Percentiles rank a stretch among this genome's conserved stretches.
These are phyloP conservation scores for Triops longicaudatus DNA, from an alignment of 1,140 invertebrate genomes.

Conservation along the genomic window DNA sequence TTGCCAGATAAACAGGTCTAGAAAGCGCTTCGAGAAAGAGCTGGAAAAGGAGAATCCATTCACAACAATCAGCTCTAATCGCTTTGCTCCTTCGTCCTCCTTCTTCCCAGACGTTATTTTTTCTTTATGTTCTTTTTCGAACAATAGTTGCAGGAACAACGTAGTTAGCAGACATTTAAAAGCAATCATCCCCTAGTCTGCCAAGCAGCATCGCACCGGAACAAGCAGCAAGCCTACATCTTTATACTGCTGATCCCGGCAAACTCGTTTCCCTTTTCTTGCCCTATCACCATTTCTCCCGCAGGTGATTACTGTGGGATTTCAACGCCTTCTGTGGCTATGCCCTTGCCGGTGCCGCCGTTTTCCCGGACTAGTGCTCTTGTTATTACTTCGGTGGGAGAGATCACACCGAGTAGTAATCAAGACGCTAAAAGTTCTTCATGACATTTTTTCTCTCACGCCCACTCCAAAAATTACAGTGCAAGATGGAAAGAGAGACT, in stretches of 20 bases:
- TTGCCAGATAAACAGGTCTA: background rate
- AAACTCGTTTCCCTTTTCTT: conserved; percentile 6
- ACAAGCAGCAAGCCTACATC: background rate
- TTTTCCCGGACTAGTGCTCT: background rate
- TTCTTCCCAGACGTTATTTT: conserved; percentile 2
- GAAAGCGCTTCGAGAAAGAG: background rate
- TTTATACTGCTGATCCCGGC: conserved; percentile 5
- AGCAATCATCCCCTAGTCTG: background rate
- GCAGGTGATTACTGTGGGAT: conserved; percentile 2
- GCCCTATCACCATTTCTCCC: background rate
- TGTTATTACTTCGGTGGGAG: background rate
- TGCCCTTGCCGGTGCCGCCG: background rate
- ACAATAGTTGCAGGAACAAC: conserved; percentile 8
- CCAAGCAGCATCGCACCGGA: background rate
- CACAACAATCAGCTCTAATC: conserved; percentile 15
- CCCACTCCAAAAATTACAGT: background rate
- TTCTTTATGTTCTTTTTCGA: conserved; percentile 8
- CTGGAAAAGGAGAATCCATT: background rate
- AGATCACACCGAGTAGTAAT: background rate
- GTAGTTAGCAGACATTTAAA: conserved; percentile 7
- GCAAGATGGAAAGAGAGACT: background rate
- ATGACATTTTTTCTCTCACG: background rate
- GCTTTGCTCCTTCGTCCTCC: background rate
- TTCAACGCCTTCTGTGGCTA: background rate
- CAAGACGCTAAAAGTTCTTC: background rate